phyloP scores from a whole-genome alignment of 2,888 invertebrate species.

The Venustoraphidia nigricollis region DNA sequence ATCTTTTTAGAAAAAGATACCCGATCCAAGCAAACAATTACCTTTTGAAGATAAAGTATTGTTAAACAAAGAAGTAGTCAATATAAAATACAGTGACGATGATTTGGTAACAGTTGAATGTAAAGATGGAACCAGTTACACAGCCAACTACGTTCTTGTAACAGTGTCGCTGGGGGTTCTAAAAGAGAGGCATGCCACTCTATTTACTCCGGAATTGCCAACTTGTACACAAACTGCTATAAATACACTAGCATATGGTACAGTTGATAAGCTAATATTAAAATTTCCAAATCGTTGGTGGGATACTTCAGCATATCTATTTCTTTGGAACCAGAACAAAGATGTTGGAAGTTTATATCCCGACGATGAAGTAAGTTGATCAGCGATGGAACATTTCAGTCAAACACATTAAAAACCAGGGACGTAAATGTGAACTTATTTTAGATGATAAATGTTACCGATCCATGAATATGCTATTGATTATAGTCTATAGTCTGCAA shows the following conservation, averaged over 20 bases:
- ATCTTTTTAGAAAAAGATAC: constrained; percentile 20
- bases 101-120: constrained; percentile 29
- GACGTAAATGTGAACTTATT: too few relatives aligned
- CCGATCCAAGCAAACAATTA: constrained; percentile 15
- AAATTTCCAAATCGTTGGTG: constrained; percentile 50
- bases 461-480: too few relatives aligned
- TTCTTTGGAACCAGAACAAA: constrained; percentile 14
- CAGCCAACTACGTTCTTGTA: constrained; percentile 46
- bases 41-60: constrained; percentile 21
- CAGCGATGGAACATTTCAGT: too few relatives aligned
- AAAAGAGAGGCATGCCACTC: constrained; percentile 33
- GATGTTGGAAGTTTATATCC: constrained; percentile 28
- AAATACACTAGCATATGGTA: constrained; percentile 42
- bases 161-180: constrained; percentile 56
- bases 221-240: constrained; percentile 36
- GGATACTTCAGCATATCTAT: constrained; percentile 24
- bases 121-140: constrained; percentile 33
- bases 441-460: too few relatives aligned
- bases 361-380: too few relatives aligned
- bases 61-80: constrained; percentile 22
- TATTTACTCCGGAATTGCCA: constrained; percentile 42
- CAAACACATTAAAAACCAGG: too few relatives aligned
- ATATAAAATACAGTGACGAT: constrained; percentile 20
- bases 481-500: too few relatives aligned
- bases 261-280: constrained; percentile 50